Evolutionary conservation across 2,797 vertebrate species (phyloP), one percentile per base, ranked within the genome.

Genomic region (Coilia nasus): DNA sequence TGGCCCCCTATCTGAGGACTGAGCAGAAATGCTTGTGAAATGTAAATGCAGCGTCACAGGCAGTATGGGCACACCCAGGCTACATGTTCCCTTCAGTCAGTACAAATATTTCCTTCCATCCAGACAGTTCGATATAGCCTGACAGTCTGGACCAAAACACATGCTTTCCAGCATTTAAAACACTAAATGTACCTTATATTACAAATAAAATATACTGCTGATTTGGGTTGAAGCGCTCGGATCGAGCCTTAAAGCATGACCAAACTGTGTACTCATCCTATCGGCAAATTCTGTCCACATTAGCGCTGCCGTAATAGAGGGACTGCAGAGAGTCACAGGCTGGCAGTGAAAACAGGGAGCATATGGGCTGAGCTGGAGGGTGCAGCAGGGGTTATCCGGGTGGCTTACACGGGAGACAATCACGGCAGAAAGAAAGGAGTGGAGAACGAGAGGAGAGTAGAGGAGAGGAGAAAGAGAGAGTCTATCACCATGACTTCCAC

Each of bases 301-400:
- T 75, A 75, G 35, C 14, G 14, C 15, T 35, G 31, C 50, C 9
- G 19, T 6, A 35, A 35, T 17, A 75, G 67, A 17, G 28, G 31
- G 14, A 35, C 28, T 17, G 17, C 6, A 78, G 71, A 15, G 4
- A n/a, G 71, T 41, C 31, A 6, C 17, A 14, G 85, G 54, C 89
- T 92, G 91, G 91, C 90, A 91, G 78, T 81, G 87, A 90, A 90
- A 88, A 89, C 86, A 89, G 83, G 83, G 88, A 92, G 85, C 93
- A 92, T 92, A 93, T 91, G 91, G 90, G 83, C 86, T 83, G 82
- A 88, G 84, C 87, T 86, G 87, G 87, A 87, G 85, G 82, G 88
- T 89, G 88, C 83, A 82, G 87, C 28, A 4, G 81, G 88, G 89
- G 87, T 83, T 85, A 86, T 85, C 88, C 59, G 78, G 81, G n/a